These are phyloP conservation scores for Hippoglossus stenolepis DNA, from an alignment of 2,113 vertebrate species.

Conservation along the genomic window DNA sequence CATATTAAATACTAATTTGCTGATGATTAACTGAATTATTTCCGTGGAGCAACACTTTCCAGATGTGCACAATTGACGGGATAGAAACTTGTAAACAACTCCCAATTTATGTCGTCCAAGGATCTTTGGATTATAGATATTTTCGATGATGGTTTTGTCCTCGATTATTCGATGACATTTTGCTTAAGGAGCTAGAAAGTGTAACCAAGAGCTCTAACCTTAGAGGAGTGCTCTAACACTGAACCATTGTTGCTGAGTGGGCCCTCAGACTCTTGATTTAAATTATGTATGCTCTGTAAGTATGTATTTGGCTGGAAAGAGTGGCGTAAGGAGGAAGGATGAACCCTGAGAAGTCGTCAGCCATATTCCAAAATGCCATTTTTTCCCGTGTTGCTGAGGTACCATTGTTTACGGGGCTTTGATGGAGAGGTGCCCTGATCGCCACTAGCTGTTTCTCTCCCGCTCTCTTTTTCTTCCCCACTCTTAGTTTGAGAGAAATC, in stretches of 20 bases:
- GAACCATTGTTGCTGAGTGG: slow-evolving; percentile 63
- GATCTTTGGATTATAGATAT: background rate
- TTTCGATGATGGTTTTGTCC: background rate
- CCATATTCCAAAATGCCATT: slow-evolving; percentile 79
- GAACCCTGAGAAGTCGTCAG: slow-evolving; percentile 69
- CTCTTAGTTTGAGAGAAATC: slow-evolving; percentile 89
- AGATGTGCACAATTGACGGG: background rate
- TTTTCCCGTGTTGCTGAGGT: slow-evolving; percentile 72
- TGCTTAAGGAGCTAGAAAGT: slow-evolving; percentile 40
- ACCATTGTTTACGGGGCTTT: slow-evolving; percentile 81
- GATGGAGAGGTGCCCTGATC: slow-evolving; percentile 90
- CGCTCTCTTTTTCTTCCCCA: slow-evolving; percentile 66
- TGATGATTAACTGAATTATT: background rate
- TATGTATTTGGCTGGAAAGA: slow-evolving; percentile 76
- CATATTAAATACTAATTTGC: too few relatives aligned
- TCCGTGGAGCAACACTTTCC: background rate
- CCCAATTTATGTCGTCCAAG: background rate
- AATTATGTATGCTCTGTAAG: slow-evolving; percentile 80
- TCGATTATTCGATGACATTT: slow-evolving; percentile 13
- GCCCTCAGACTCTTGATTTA: slow-evolving; percentile 64
- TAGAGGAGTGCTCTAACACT: slow-evolving; percentile 60
- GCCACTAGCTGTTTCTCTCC: slow-evolving; percentile 75
- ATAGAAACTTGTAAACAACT: too few relatives aligned
- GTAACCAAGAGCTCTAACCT: slow-evolving; percentile 48
- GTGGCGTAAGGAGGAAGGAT: slow-evolving; percentile 50